phyloP scores from a whole-genome alignment of 2,888 invertebrate species.

The Calameuta filiformis region DNA sequence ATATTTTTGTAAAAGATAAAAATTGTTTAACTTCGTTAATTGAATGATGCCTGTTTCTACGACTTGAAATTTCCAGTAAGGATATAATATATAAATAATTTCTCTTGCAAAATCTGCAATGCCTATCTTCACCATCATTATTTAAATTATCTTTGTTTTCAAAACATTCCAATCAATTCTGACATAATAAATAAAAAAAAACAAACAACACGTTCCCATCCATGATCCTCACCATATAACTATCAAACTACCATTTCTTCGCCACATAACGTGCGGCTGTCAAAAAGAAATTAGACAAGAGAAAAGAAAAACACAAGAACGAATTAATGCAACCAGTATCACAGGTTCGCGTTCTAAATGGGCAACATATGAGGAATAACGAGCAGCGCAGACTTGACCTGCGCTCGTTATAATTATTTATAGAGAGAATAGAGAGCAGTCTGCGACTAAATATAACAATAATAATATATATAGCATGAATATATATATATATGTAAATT shows the following conservation, averaged over 20 bases:
- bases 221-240: slow-evolving; percentile 3
- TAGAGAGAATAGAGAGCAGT: slow-evolving; percentile 5
- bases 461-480: slow-evolving; percentile 14
- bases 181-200: background rate
- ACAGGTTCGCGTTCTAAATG: background rate
- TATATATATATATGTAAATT: slow-evolving; percentile 6
- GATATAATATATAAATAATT: background rate
- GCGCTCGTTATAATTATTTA: slow-evolving; percentile 11
- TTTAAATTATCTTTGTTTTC: background rate
- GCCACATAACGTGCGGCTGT: background rate
- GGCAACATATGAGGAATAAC: background rate
- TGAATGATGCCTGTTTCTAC: background rate
- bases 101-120: background rate
- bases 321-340: background rate
- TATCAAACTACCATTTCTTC: background rate
- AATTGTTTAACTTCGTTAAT: background rate
- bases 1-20: background rate
- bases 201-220: slow-evolving; percentile 12
- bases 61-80: background rate
- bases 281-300: background rate
- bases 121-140: background rate
- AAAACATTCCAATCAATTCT: background rate
- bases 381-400: background rate
- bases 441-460: slow-evolving; percentile 13
- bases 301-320: background rate